Evolutionary conservation across 1,140 invertebrate genomes (phyloP).

Genomic region (Micrasema minimum): DNA sequence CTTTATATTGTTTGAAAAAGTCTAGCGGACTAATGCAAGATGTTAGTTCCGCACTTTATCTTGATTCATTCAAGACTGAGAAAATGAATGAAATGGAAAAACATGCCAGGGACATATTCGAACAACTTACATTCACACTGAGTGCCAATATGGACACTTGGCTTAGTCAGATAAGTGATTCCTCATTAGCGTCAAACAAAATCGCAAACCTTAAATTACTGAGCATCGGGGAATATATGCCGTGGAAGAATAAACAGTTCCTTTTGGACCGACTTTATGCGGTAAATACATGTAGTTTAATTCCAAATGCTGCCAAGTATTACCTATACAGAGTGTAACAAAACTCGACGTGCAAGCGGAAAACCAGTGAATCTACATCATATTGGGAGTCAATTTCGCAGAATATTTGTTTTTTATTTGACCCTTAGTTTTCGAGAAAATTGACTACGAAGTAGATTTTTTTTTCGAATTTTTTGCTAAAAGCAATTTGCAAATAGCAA

Average conservation of each 20-base stretch:
- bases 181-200: conserved; percentile 3
- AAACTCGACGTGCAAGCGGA: too few species aligned
- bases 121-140: conserved; percentile 19
- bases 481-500: too few species aligned
- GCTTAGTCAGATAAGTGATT: conserved; percentile 9
- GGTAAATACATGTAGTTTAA: too few species aligned
- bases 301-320: too few species aligned
- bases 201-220: conserved; percentile 12
- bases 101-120: conserved; percentile 28
- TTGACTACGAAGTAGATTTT: too few species aligned
- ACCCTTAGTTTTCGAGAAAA: too few species aligned
- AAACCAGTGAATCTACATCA: too few species aligned
- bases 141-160: background rate
- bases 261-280: background rate
- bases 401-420: too few species aligned
- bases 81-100: conserved; percentile 23
- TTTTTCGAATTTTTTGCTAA: too few species aligned
- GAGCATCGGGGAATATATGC: conserved; percentile 25
- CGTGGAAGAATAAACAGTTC: conserved; percentile 33
- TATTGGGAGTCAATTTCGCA: too few species aligned
- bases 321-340: too few species aligned
- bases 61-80: conserved; percentile 21
- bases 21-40: conserved; percentile 31
- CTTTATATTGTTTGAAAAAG: conserved; percentile 21
- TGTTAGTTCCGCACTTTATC: conserved; percentile 34